Evolutionary conservation across 2,888 invertebrate genomes (phyloP).

Genomic region (Byasa hedistus): DNA sequence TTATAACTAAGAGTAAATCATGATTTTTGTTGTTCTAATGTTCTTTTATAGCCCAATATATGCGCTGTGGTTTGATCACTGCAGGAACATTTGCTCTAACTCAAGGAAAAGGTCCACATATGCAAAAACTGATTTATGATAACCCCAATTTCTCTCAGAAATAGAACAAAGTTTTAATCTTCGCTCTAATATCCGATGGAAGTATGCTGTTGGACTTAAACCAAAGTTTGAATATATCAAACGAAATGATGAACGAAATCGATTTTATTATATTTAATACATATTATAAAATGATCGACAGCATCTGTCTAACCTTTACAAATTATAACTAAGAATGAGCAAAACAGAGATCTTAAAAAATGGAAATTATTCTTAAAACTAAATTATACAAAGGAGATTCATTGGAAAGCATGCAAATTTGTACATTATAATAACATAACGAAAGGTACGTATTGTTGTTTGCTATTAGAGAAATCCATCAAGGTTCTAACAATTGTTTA

Average conservation of each 20-base stretch:
- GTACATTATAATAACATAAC: slow-evolving; percentile 47
- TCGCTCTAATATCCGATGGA: too few species aligned
- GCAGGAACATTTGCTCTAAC: too few species aligned
- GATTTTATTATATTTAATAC: slow-evolving; percentile 36
- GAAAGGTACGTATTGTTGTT: not conserved
- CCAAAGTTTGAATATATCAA: not conserved
- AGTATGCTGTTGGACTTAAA: not conserved
- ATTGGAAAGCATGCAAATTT: slow-evolving; percentile 74
- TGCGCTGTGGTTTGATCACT: too few species aligned
- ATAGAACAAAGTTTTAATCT: too few species aligned
- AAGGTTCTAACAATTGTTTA: too few species aligned
- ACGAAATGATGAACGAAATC: slow-evolving; percentile 9
- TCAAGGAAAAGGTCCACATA: too few species aligned
- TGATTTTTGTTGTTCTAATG: too few species aligned
- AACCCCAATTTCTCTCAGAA: too few species aligned
- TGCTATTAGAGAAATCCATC: not conserved
- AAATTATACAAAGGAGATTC: slow-evolving; percentile 65
- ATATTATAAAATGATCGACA: slow-evolving; percentile 47
- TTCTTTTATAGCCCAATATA: too few species aligned
- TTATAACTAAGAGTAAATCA: too few species aligned
- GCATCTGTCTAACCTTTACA: slow-evolving; percentile 52
- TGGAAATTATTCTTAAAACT: slow-evolving; percentile 54
- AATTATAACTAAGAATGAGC: slow-evolving; percentile 47
- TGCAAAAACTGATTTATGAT: too few species aligned
- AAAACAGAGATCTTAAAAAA: slow-evolving; percentile 65